Evolutionary conservation across 2,888 invertebrate species (phyloP).

Genomic region (Caenorhabditis drosophilae): DNA sequence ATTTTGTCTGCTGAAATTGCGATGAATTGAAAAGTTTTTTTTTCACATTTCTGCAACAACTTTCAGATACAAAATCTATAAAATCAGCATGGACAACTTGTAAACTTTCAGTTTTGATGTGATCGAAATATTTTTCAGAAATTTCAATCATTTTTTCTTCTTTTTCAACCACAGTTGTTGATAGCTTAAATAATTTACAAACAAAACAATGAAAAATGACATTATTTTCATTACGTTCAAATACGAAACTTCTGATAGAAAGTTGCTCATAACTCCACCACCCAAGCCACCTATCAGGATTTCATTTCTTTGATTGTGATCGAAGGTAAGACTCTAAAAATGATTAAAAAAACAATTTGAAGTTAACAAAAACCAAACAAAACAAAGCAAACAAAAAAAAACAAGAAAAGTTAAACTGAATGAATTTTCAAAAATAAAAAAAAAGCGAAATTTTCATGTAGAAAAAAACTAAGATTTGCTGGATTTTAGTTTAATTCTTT

Average conservation of each 20-base stretch:
- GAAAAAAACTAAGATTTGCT: no score
- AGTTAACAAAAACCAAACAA: no score
- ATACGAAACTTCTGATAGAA: slow-evolving; percentile 32
- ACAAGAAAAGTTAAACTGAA: no score
- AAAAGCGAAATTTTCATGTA: no score
- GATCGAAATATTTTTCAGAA: slow-evolving; percentile 36
- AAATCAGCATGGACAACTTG: slow-evolving; percentile 26
- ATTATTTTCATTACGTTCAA: slow-evolving; percentile 14
- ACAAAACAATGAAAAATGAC: not conserved
- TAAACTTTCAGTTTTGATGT: slow-evolving; percentile 19
- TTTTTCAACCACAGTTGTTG: slow-evolving; percentile 40
- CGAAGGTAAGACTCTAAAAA: slow-evolving; percentile 37
- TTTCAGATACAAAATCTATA: not conserved
- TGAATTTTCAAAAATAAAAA: no score
- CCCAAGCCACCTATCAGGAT: slow-evolving; percentile 42
- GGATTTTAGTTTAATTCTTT: no score
- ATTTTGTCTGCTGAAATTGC: slow-evolving; percentile 25
- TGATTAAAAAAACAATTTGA: not conserved
- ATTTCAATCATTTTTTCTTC: slow-evolving; percentile 32
- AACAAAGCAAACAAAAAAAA: no score
- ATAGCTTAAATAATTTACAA: slow-evolving; percentile 18
- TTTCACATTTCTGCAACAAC: not conserved
- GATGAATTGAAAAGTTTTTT: slow-evolving; percentile 7
- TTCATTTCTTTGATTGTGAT: slow-evolving; percentile 23
- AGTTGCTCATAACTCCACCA: slow-evolving; percentile 42